These are phyloP conservation scores for Phoeniculus purpureus DNA, from an alignment of 2,797 vertebrate species.

Conservation along the genomic window DNA sequence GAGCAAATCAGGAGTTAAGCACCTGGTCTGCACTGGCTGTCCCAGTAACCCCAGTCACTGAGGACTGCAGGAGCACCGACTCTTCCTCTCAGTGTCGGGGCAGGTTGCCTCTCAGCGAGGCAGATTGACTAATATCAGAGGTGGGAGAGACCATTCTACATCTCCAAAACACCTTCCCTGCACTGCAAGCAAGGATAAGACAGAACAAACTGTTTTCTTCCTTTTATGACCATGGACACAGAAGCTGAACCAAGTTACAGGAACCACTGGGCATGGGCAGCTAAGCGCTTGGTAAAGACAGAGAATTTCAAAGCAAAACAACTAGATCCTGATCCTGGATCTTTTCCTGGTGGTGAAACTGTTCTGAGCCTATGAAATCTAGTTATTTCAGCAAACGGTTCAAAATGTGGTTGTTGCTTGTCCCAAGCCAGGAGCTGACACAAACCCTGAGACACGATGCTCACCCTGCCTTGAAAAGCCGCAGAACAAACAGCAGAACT, in stretches of 20 bases:
- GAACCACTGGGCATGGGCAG: background rate
- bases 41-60: background rate
- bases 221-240: background rate
- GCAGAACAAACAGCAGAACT: constrained; percentile 24
- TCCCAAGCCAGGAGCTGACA: constrained; percentile 1
- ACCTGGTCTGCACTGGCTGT: background rate
- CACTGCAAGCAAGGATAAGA: background rate
- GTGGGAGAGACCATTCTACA: background rate
- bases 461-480: constrained; percentile 32
- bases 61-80: background rate
- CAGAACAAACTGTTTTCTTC: background rate
- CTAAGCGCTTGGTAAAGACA: background rate
- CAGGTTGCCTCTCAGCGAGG: background rate
- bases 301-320: background rate
- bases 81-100: background rate
- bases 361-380: background rate
- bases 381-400: background rate
- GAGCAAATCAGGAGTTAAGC: accelerated
- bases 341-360: background rate
- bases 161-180: background rate
- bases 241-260: background rate
- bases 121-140: background rate
- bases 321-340: background rate
- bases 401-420: background rate
- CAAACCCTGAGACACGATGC: background rate